Evolutionary conservation across 2,797 vertebrate species (phyloP).

Genomic region (Poeciliopsis turneri): DNA sequence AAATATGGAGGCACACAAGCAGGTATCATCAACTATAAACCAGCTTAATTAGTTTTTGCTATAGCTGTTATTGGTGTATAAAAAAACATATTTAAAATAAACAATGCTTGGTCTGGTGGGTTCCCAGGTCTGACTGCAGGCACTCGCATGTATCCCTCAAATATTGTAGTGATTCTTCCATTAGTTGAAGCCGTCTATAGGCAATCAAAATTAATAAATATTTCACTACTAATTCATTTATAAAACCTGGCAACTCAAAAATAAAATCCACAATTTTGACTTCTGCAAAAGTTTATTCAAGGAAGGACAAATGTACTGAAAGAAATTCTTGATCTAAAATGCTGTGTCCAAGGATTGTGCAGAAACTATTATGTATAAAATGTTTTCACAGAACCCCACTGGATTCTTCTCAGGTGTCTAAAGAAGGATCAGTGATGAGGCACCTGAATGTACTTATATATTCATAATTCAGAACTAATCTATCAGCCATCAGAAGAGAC

Average conservation of each 20-base stretch:
- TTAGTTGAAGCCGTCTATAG: not conserved
- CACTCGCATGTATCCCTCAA: not conserved
- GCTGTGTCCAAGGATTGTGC: not conserved
- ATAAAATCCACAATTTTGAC: not conserved
- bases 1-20: too few relatives aligned
- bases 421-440: not conserved
- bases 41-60: too few relatives aligned
- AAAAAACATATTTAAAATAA: not conserved
- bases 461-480: too few relatives aligned
- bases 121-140: not conserved
- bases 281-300: not conserved
- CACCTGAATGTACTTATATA: not conserved
- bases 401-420: not conserved
- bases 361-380: not conserved
- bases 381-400: not conserved
- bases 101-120: not conserved
- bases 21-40: too few relatives aligned
- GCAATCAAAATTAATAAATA: not conserved
- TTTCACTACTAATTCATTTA: not conserved
- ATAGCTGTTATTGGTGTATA: too few relatives aligned
- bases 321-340: not conserved
- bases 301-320: not conserved
- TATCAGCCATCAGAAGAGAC: too few relatives aligned
- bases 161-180: not conserved
- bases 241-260: not conserved